Evolutionary conservation across 2,888 invertebrate species (phyloP), one percentile per base, ranked within the genome.

Genomic region (Deilephila porcellus): DNA sequence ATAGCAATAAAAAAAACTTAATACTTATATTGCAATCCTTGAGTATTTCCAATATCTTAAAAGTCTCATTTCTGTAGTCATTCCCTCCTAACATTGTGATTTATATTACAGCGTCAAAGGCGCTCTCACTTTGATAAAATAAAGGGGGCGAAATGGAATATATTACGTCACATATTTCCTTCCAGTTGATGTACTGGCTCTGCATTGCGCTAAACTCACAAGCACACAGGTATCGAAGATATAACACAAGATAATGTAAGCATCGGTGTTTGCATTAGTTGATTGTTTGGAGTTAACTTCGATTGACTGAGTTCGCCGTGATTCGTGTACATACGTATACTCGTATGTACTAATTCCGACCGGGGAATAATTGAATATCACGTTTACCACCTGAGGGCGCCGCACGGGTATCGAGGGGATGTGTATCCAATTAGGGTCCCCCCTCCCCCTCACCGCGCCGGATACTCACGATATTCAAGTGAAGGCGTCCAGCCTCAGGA

Each of bases 231-330:
- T 14, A 63, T 34, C 32, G 63, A 14, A 56, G 20, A 52, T 53
- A 20, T 56, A 32, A 64, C 4, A 56, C 20, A 19, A 78, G 76
- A 80, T 79, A 81, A 79, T 78, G 80, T 83, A 79, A 81, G 78
- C 82, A 75, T 74, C 76, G 63, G 73, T 86, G 86, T 88, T 89
- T 89, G 82, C 86, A 86, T 88, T 86, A 85, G 79, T 81, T 87
- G 89, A 90, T 90, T 91, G 90, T 90, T 90, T 84, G 85, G 81
- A 83, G 83, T 85, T 85, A 85, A 83, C 85, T 85, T 78, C 81
- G 81, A 85, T 87, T 82, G 87, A 83, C 82, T 82, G 82, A 76
- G 78, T 83, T 79, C 81, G 77, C 82, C 78, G 76, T 70, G 71
- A 70, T 71, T 72, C 34, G 64, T 76, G 73, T 70, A 72, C 73